A percentile compares a stretch with the other conserved stretches of the same genome.
Conservation (phyloP, 1,140 invertebrate genomes). For the Drosophila funebris region DNA sequence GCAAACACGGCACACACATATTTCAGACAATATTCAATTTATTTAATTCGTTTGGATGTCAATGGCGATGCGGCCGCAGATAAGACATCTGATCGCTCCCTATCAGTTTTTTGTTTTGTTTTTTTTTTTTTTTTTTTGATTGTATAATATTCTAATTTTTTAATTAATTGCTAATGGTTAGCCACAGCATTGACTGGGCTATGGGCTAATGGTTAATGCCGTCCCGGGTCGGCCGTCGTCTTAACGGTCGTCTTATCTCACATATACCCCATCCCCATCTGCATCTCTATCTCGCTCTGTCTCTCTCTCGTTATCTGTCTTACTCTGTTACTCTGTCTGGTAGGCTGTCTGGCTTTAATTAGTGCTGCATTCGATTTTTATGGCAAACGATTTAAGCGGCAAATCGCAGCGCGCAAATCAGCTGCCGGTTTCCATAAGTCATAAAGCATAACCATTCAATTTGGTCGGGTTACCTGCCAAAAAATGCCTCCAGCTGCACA, state of each 20-base stretch:
- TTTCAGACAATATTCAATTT: slow-evolving; percentile 67
- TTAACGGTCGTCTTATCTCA: slow-evolving; percentile 70
- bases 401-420: slow-evolving; percentile 67
- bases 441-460: slow-evolving; percentile 81
- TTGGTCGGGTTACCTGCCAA: slow-evolving; percentile 55
- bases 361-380: slow-evolving; percentile 68
- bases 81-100: slow-evolving; percentile 53
- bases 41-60: slow-evolving; percentile 77
- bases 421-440: slow-evolving; percentile 77
- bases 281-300: slow-evolving; percentile 9
- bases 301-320: slow-evolving; percentile 3
- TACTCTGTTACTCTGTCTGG: background rate
- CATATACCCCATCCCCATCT: slow-evolving; percentile 14
- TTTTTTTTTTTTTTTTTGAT: too few relatives aligned
- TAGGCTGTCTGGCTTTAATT: slow-evolving; percentile 57
- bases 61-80: slow-evolving; percentile 61
- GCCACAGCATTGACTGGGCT: slow-evolving; percentile 65
- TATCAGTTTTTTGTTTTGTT: slow-evolving; percentile 26
- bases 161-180: slow-evolving; percentile 83
- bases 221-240: slow-evolving; percentile 15
- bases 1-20: background rate
- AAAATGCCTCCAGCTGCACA: slow-evolving; percentile 36
- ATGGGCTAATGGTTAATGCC: slow-evolving; percentile 58
- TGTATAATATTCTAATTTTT: slow-evolving; percentile 81
- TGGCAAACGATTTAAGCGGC: slow-evolving; percentile 57